A percentile compares a stretch with the other conserved stretches of the same genome.
Evolutionary conservation across 2,797 vertebrate species (phyloP).

Genomic region (Pseudochromis fuscus): DNA sequence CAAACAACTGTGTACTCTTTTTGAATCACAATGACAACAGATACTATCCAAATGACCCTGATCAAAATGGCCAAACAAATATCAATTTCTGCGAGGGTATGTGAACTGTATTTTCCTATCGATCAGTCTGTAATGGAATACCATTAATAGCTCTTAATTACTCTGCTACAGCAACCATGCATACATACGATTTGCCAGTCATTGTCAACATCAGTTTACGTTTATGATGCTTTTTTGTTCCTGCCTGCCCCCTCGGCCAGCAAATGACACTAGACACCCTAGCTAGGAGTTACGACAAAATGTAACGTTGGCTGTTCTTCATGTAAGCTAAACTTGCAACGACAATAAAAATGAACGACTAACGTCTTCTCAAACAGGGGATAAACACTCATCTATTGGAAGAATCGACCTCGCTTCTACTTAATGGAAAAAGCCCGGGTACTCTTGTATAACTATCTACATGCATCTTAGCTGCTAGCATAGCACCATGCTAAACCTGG

Average conservation of each 20-base stretch:
- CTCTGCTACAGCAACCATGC: too few species aligned
- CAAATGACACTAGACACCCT: too few species aligned
- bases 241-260: neutral
- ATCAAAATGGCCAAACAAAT: too few species aligned
- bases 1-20: too few species aligned
- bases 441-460: neutral
- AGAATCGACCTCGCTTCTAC: too few species aligned
- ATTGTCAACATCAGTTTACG: neutral
- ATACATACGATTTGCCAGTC: neutral
- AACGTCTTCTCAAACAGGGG: neutral
- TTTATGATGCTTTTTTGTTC: neutral
- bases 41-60: too few species aligned
- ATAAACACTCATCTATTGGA: neutral
- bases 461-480: constrained; percentile 36
- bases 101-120: too few species aligned
- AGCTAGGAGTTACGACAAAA: neutral
- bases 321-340: neutral
- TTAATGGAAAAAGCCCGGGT: neutral
- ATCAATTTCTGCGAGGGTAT: too few species aligned
- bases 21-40: too few species aligned
- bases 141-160: too few species aligned
- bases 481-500: constrained; percentile 39
- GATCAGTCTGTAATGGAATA: too few species aligned
- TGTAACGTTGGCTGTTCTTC: neutral
- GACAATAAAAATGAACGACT: neutral